A percentile compares a stretch with the other conserved stretches of the same genome.
phyloP scores from a whole-genome alignment of 2,888 invertebrate genomes.

The Phalera bucephala region DNA sequence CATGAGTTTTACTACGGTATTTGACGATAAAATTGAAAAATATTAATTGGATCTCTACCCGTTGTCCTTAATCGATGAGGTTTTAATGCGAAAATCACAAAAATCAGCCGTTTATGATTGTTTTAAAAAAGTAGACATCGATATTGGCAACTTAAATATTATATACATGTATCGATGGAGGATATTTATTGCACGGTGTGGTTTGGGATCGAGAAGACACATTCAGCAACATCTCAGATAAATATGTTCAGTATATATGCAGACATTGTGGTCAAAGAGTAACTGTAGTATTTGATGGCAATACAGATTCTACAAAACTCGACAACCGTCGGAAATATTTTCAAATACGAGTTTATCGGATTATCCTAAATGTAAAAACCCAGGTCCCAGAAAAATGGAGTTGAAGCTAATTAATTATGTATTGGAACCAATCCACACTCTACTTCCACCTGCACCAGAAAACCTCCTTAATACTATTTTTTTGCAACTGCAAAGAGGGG shows the following conservation, averaged over 20 bases:
- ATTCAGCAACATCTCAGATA: conserved; percentile 23
- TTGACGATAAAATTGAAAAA: not conserved
- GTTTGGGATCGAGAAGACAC: conserved; percentile 31
- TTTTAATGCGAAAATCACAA: conserved; percentile 8
- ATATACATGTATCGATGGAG: conserved; percentile 18
- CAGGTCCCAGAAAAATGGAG: not conserved
- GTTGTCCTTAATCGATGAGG: not conserved
- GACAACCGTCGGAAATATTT: conserved; percentile 18
- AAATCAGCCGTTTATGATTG: conserved; percentile 11
- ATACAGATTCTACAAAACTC: conserved; percentile 16
- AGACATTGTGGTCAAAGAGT: conserved; percentile 21
- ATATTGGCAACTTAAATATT: conserved; percentile 5
- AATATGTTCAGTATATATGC: conserved; percentile 20
- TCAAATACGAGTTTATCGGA: no score
- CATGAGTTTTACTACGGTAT: not conserved
- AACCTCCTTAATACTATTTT: conserved; percentile 25
- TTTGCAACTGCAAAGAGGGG: conserved; percentile 20
- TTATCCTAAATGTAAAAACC: no score
- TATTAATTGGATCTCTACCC: not conserved
- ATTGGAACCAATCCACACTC: conserved; percentile 15
- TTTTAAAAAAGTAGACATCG: not conserved
- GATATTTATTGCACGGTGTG: conserved; percentile 29
- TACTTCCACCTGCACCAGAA: conserved; percentile 19
- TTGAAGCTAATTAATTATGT: conserved; percentile 12
- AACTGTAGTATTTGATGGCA: conserved; percentile 26